Percentiles rank a stretch among this genome's conserved stretches.
These are phyloP conservation scores for Coenonympha arcania DNA, from an alignment of 2,888 invertebrate genomes.

Conservation along the genomic window DNA sequence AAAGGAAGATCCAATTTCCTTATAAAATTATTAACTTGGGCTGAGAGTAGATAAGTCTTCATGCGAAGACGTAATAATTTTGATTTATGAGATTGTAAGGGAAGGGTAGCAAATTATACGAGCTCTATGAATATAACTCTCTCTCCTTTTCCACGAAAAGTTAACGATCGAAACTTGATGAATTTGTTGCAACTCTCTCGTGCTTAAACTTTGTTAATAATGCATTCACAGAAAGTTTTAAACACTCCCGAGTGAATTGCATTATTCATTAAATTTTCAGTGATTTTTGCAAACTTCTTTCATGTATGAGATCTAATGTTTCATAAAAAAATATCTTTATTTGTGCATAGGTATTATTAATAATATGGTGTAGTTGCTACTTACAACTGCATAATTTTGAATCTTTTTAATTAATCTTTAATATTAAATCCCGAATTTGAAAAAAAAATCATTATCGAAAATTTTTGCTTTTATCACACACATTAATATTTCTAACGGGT, in stretches of 20 bases:
- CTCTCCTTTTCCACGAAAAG: neutral
- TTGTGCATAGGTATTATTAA: too few species aligned
- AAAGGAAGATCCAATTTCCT: slow-evolving; percentile 1
- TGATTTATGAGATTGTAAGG: slow-evolving; percentile 1
- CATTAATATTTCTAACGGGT: too few species aligned
- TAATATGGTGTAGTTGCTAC: too few species aligned
- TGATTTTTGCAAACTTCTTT: neutral
- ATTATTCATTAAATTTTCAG: neutral
- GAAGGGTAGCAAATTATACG: neutral
- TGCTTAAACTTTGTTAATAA: neutral
- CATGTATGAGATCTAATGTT: too few species aligned
- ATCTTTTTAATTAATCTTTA: too few species aligned
- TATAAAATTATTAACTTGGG: slow-evolving; percentile 1
- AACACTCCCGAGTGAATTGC: neutral
- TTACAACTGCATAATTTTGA: too few species aligned
- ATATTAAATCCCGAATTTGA: too few species aligned
- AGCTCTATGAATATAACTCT: too few species aligned
- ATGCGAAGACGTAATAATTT: slow-evolving; percentile 7
- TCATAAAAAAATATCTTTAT: too few species aligned
- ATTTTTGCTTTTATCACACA: too few species aligned
- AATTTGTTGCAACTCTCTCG: neutral
- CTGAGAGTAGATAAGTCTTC: neutral
- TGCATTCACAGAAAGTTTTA: neutral
- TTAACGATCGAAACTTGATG: neutral
- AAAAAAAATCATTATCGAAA: too few species aligned